Conservation (phyloP, 2,797 vertebrate genomes). For the Strix occidentalis region DNA sequence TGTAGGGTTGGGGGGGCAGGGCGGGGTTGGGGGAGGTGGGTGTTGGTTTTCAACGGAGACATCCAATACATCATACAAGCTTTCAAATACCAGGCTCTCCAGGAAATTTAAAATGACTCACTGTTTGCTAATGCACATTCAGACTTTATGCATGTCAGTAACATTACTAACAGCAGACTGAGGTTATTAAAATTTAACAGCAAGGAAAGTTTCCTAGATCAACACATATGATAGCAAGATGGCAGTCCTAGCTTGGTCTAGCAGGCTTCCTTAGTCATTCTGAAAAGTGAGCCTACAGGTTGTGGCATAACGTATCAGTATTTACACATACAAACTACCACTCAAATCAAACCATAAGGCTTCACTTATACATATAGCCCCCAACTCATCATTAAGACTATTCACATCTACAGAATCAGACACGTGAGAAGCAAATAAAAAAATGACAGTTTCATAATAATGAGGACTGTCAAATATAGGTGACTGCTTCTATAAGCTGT, state of each 20-base stretch:
- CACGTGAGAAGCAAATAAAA: background rate
- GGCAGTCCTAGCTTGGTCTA: background rate
- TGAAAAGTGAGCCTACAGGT: background rate
- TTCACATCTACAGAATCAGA: background rate
- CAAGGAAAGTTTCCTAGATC: background rate
- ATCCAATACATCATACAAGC: background rate
- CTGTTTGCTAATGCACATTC: background rate
- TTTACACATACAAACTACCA: background rate
- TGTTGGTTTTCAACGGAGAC: background rate
- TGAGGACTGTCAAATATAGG: background rate
- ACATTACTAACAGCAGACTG: background rate
- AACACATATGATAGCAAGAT: background rate
- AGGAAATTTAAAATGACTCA: background rate
- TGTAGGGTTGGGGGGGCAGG: background rate
- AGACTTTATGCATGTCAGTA: background rate
- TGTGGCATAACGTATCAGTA: fast-evolving
- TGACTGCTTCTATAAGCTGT: background rate
- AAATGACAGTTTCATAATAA: background rate
- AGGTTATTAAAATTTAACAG: background rate
- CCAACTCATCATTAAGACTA: background rate
- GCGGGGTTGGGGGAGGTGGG: too few species aligned
- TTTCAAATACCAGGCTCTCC: background rate
- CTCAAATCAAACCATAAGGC: background rate
- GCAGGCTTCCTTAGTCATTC: background rate
- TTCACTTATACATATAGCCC: background rate